Evolutionary conservation across 2,888 invertebrate species (phyloP), one percentile per base, ranked within the genome.

Genomic region (Macaria liturata): DNA sequence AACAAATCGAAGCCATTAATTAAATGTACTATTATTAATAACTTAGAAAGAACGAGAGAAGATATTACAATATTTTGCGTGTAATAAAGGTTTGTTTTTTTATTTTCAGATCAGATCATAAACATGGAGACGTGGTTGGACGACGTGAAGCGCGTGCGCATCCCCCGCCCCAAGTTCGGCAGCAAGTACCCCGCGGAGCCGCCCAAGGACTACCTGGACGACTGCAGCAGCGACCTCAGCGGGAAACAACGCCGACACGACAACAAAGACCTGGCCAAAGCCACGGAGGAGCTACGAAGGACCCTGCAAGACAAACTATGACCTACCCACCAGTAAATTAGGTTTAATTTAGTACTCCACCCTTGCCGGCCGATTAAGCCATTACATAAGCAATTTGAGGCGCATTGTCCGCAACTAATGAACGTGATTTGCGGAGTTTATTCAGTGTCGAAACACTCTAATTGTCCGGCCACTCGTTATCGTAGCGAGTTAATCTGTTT

Each of bases 151-250:
- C 94, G 96, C 69, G 95, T 97, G 64, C 93, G 95, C 71, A 97
- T 97, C 72, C 97, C 97, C 32, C 93, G 97, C 66, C 97, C 97
- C 4, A 97, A 97, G 92, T 96, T 97, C 77, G 95, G 94, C 50
- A 93, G 92, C 69, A 94, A 92, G 75, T 95, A 93, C 71, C 95
- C 95, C 57, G 94, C 91, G 59, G 95, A 95, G 75, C 96, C 96
- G 9, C 96, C 96, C 8, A 95, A 96, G 82, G 96, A 97, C 81
- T 97, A 97, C 82, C 93, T 95, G 70, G 94, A 95, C 64, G 94
- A 95, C 40, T 59, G 59, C 54, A 87, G 84, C 57, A 93, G 93
- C 55, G 88, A 94, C 46, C 90, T 94, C 64, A 86, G 93, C 40
- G 90, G 87, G 52, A 88, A 91, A 66, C 83, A 85, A 66, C 85